phyloP scores from a whole-genome alignment of 2,113 vertebrate genomes.

The Hemicordylus capensis region DNA sequence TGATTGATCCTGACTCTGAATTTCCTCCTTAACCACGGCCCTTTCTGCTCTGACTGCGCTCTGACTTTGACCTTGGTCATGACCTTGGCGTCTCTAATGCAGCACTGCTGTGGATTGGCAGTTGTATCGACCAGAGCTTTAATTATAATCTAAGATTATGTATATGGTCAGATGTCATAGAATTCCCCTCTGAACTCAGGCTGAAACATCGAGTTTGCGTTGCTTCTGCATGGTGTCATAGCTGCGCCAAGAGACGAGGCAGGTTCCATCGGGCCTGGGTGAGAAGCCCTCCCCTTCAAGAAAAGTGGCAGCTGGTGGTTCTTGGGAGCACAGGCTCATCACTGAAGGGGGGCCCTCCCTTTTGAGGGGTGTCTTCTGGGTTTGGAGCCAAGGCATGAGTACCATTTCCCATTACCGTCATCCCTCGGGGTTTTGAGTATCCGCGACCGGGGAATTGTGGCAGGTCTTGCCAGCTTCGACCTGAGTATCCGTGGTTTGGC shows the following conservation, averaged over 20 bases:
- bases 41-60: neutral
- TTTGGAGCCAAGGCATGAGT: neutral
- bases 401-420: neutral
- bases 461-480: too few species aligned
- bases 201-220: conserved; percentile 25
- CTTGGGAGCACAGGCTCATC: too few species aligned
- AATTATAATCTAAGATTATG: neutral
- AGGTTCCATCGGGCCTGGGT: too few species aligned
- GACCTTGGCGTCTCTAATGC: neutral
- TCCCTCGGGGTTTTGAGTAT: too few species aligned
- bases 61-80: too few species aligned
- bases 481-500: too few species aligned
- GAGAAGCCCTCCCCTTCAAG: too few species aligned
- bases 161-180: neutral
- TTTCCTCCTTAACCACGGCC: neutral
- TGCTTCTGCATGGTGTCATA: too few species aligned
- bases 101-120: too few species aligned
- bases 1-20: neutral
- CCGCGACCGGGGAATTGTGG: too few species aligned
- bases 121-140: neutral
- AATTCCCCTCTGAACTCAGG: neutral
- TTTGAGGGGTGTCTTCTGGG: neutral
- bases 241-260: too few species aligned
- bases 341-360: neutral
- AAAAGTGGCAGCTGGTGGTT: too few species aligned